Evolutionary conservation across 2,797 vertebrate genomes (phyloP).

Genomic region (Pelobates cultripes): DNA sequence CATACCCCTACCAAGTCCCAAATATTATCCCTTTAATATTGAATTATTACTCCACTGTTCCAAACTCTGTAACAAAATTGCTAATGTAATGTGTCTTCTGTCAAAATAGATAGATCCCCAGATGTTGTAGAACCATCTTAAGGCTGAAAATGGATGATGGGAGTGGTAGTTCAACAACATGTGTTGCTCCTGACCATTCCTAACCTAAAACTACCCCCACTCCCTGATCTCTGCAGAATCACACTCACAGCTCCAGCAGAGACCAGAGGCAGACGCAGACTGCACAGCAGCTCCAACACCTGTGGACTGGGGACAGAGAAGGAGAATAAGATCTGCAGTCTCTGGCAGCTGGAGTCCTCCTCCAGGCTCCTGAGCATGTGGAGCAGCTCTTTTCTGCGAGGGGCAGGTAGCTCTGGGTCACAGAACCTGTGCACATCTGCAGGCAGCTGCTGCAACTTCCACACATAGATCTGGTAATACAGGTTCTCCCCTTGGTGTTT

Average conservation of each 20-base stretch:
- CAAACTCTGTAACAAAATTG: no score
- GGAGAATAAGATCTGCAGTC: constrained; percentile 54
- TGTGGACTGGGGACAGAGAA: constrained; percentile 47
- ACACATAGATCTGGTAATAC: constrained; percentile 33
- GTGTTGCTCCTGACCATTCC: no score
- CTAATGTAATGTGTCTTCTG: no score
- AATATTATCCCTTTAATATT: no score
- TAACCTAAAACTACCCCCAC: no score
- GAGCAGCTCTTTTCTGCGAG: constrained; percentile 45
- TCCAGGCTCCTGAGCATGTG: constrained; percentile 41
- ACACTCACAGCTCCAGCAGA: constrained; percentile 54
- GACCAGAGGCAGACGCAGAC: constrained; percentile 34
- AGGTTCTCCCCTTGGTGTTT: constrained; percentile 45
- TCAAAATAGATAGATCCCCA: no score
- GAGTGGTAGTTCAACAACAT: no score
- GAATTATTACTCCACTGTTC: no score
- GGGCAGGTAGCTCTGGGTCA: constrained; percentile 27
- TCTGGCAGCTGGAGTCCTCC: constrained; percentile 44
- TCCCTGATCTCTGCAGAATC: background rate
- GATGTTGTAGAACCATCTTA: no score
- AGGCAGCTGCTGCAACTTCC: constrained; percentile 45
- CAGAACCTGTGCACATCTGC: constrained; percentile 53
- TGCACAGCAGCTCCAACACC: constrained; percentile 38
- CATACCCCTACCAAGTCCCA: no score
- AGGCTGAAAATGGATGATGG: no score